Base-by-base conservation (phyloP, 2,888 invertebrate species). In the Eristalinus sepulchralis region DNA sequence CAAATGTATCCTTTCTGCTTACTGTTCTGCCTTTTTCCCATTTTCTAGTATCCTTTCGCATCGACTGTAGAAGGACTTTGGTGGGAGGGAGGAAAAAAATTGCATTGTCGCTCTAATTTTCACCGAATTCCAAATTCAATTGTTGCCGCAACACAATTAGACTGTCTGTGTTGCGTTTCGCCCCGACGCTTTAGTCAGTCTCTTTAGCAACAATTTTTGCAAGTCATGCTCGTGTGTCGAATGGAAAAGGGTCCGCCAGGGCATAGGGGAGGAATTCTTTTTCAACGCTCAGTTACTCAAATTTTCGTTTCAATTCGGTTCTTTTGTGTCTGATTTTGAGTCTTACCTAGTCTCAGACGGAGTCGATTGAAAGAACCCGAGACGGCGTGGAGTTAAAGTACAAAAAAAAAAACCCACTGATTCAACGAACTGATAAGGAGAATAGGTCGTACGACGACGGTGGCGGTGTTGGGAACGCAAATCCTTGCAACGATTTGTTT, bases 81-180 rank as follows among this genome's bases (percentile, higher is more conserved):
- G 34, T 31, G 63, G 4, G 39, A 0, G 31, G 22, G 2, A 33
- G 22, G 36, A 63, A 34, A 85, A 71, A 76, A 77, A 82, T 60
- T 77, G 82, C 85, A 85, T 77, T 85, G 77, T 85, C 82, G 85
- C 62, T 70, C 39, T 62, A 85, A 82, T 82, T 77, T 82, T 55
- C 36, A 85, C 47, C 47, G 34, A 47, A 67, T 70, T 68, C 47
- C 64, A 13, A 73, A 64, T 73, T 73, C 76, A 85, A 85, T 85
- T 85, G 85, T 85, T 85, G 82, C 85, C 27, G 85, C 85, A 85
- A 82, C 77, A 85, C 77, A 80, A 84, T 84, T 62, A 71, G 34
- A 34, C 59, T 36, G 11, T 22, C 34, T 64, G 60, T 66, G 67
- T 71, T 27, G 22, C 73, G 22, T 63, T 24, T 24, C 20, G 5